Percentiles rank a stretch among this genome's conserved stretches.
These are phyloP conservation scores for Pterois miles DNA, from an alignment of 2,797 vertebrate genomes.

Conservation along the genomic window DNA sequence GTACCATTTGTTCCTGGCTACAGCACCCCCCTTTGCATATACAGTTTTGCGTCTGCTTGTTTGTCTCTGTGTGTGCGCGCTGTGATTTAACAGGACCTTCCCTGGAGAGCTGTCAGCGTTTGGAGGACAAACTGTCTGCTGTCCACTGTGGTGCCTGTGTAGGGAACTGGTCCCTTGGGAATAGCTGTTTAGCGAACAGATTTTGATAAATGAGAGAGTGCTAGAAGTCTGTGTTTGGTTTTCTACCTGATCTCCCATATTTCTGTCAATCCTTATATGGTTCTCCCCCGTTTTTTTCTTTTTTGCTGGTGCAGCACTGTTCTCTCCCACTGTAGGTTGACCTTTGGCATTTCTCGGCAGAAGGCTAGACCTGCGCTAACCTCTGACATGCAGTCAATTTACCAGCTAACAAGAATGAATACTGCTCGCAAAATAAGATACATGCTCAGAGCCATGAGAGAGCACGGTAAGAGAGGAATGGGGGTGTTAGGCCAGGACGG, in stretches of 20 bases:
- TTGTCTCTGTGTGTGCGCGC: slow-evolving; percentile 40
- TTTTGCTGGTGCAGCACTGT: not conserved
- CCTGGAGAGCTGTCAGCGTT: slow-evolving; percentile 63
- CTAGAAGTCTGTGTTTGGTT: slow-evolving; percentile 21
- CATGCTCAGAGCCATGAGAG: slow-evolving; percentile 40
- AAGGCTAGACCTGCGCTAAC: slow-evolving; percentile 54
- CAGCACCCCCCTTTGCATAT: slow-evolving; percentile 35
- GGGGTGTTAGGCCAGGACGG: slow-evolving; percentile 45
- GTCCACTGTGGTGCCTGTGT: slow-evolving; percentile 55
- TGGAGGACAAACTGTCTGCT: slow-evolving; percentile 69
- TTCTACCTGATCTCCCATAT: slow-evolving; percentile 34
- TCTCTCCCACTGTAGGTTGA: slow-evolving; percentile 23
- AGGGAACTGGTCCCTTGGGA: slow-evolving; percentile 58
- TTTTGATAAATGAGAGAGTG: slow-evolving; percentile 61
- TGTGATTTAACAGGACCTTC: slow-evolving; percentile 59
- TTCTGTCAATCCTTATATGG: slow-evolving; percentile 1
- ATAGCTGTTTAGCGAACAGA: slow-evolving; percentile 55
- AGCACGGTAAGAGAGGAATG: slow-evolving; percentile 32
- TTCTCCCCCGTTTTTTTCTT: not conserved
- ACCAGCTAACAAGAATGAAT: slow-evolving; percentile 68
- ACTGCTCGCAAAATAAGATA: slow-evolving; percentile 39
- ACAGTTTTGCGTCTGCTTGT: slow-evolving; percentile 43
- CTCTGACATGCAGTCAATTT: slow-evolving; percentile 73
- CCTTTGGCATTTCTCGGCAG: slow-evolving; percentile 19
- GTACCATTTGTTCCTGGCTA: slow-evolving; percentile 18